Evolutionary conservation across 2,113 vertebrate genomes (phyloP).

Genomic region (Nothoprocta pentlandii): DNA sequence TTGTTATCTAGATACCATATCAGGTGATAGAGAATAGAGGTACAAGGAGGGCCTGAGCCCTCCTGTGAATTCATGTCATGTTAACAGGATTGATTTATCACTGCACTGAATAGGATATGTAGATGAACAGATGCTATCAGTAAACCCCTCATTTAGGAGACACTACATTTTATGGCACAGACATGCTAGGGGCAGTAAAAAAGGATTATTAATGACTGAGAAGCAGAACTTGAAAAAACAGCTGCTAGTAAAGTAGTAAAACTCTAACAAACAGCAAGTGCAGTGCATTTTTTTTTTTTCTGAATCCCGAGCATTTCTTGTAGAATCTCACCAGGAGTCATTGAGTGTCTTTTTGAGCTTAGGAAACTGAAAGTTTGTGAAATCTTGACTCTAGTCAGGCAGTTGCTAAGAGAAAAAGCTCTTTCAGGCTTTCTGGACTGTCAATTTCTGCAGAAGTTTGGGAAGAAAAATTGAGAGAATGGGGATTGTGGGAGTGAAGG

Average conservation of each 20-base stretch:
- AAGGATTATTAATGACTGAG: background rate
- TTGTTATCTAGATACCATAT: background rate
- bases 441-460: background rate
- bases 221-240: background rate
- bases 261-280: background rate
- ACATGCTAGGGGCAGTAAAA: background rate
- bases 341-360: background rate
- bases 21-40: background rate
- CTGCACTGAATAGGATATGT: background rate
- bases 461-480: background rate
- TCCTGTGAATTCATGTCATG: background rate
- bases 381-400: background rate
- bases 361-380: background rate
- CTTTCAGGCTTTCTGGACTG: background rate
- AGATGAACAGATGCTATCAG: background rate
- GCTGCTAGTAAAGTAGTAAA: background rate
- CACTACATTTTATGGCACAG: background rate
- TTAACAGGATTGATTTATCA: background rate
- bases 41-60: background rate
- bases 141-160: background rate
- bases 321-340: background rate
- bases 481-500: background rate
- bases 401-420: background rate
- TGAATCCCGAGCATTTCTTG: background rate
- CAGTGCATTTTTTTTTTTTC: background rate